Base-by-base conservation (phyloP, 2,888 invertebrate species). In the Nasonovia ribisnigri region DNA sequence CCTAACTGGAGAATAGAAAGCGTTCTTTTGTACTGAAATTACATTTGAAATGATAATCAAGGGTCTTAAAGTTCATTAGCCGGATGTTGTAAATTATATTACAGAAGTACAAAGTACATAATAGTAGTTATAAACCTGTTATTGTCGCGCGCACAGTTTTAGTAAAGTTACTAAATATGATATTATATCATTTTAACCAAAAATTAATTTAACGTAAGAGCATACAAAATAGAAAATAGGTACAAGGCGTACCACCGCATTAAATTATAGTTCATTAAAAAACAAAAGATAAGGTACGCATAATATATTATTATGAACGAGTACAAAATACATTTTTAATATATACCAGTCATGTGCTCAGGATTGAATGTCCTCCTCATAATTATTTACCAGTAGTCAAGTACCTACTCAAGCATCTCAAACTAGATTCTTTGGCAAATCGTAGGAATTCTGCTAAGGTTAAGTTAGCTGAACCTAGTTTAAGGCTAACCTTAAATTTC, bases 11-110 rank as follows among this genome's bases (percentile, higher is more conserved):
- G 36, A 90, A 67, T 90, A n/a, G 29, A 60, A 67, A 48, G 67
- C 29, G 29, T 67, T 36, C 29, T 90, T 67, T 90, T 67, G 16
- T 46, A 24, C 60, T 24, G 36, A 36, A 48, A 90, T 67, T 90
- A 90, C 36, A 67, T 36, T 51, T 77, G 42, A 48, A 51, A 90
- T 42, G 29, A 90, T 36, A 36, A 48, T 29, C 48, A 26, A 67
- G 36, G 51, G 77, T 26, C 77, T 90, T 16, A 51, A 24, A n/a
- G 51, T 90, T 90, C 51, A 48, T 90, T 77, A 90, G 51, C 42
- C 6, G 51, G 42, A 51, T 90, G 77, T 51, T 51, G 42, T 51
- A 29, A 67, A 77, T 90, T 51, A 90, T 36, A 26, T 36, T 26
- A 51, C 77, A 46, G n/a, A 90, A 51, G 48, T 90, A 48, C 26